phyloP scores from a whole-genome alignment of 1,140 invertebrate genomes.

The Trialeurodes vaporariorum region DNA sequence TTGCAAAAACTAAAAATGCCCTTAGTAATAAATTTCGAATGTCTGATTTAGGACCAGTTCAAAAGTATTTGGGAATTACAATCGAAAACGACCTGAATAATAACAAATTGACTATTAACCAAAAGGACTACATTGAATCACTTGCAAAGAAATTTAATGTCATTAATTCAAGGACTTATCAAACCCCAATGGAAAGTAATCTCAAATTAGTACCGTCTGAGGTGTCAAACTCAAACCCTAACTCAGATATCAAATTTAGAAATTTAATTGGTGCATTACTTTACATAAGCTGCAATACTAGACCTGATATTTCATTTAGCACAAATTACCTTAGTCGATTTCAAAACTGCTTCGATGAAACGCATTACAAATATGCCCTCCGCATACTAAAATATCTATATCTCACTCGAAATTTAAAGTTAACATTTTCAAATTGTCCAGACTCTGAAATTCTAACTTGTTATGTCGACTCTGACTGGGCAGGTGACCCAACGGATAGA shows the following conservation, averaged over 20 bases:
- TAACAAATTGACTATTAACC: neutral
- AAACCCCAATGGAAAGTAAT: slow-evolving; percentile 4
- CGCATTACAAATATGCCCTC: slow-evolving; percentile 5
- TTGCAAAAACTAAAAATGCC: too few relatives aligned
- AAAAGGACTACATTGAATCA: neutral
- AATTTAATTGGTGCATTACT: slow-evolving; percentile 7
- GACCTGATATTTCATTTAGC: slow-evolving; percentile 5
- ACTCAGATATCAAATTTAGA: neutral
- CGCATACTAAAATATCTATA: slow-evolving; percentile 4
- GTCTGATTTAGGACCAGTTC: neutral
- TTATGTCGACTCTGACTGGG: slow-evolving; percentile 36
- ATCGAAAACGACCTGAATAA: slow-evolving; percentile 4
- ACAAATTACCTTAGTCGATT: slow-evolving; percentile 8
- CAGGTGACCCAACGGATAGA: slow-evolving; percentile 10
- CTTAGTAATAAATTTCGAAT: too few relatives aligned
- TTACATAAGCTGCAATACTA: neutral
- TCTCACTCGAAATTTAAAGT: neutral
- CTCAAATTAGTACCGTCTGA: slow-evolving; percentile 1
- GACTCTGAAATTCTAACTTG: neutral
- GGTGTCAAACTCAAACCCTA: too few relatives aligned
- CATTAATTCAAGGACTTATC: neutral
- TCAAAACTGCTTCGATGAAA: neutral
- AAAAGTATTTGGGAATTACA: slow-evolving; percentile 11
- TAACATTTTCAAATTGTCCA: slow-evolving; percentile 3
- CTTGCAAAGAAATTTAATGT: slow-evolving; percentile 3